phyloP scores from a whole-genome alignment of 2,113 vertebrate species.

The Nesogale talazaci region DNA sequence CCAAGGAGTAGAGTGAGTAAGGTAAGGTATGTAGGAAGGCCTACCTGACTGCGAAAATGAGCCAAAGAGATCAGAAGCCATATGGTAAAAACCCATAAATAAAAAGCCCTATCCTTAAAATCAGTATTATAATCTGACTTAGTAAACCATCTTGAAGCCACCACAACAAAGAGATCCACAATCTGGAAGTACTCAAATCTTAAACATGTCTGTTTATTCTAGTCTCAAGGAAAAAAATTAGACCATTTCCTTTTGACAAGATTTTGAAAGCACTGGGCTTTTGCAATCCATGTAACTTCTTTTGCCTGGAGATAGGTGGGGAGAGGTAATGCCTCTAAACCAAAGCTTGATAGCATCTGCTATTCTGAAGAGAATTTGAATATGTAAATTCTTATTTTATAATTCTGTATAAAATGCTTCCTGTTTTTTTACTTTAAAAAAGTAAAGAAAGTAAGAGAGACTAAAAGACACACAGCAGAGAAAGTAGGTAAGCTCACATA shows the following conservation, averaged over 20 bases:
- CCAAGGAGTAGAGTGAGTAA: not conserved
- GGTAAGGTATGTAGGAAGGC: not conserved
- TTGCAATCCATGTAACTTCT: not conserved
- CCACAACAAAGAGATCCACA: not conserved
- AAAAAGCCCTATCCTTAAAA: not conserved
- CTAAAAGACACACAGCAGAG: not conserved
- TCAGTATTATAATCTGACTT: not conserved
- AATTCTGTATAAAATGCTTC: constrained; percentile 48
- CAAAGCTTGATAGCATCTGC: not conserved
- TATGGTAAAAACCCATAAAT: not conserved
- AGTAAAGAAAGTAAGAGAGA: not conserved
- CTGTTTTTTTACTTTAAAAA: constrained; percentile 12
- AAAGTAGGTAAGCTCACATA: not conserved
- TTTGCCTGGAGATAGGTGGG: not conserved
- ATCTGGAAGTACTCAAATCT: not conserved
- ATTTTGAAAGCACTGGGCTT: not conserved
- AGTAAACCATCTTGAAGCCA: not conserved
- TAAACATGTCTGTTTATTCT: constrained; percentile 9
- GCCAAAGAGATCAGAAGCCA: not conserved
- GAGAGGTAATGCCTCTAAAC: not conserved
- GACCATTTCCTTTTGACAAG: not conserved
- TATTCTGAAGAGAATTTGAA: not conserved
- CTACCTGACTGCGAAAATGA: not conserved
- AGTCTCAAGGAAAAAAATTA: constrained; percentile 50
- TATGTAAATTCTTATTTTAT: not conserved